Percentiles rank a stretch among this genome's conserved stretches.
Evolutionary conservation across 2,888 invertebrate genomes (phyloP).

Genomic region (Mechanitis mazaeus): DNA sequence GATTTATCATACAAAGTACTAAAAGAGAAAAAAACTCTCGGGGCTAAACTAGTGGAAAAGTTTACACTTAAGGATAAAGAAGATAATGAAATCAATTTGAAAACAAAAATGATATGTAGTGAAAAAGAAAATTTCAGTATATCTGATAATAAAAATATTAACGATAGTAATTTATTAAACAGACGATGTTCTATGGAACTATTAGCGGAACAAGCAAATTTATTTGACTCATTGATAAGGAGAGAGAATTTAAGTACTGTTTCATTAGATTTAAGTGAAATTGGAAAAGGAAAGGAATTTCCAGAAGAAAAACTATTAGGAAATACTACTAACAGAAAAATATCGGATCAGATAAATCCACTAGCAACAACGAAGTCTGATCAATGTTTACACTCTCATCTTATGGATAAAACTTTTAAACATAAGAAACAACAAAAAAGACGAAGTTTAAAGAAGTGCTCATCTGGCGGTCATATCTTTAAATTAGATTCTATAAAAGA

Average conservation of each 20-base stretch:
- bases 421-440: constrained; percentile 46
- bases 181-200: constrained; percentile 76
- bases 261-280: constrained; percentile 65
- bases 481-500: constrained; percentile 69
- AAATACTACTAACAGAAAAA: constrained; percentile 35
- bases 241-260: constrained; percentile 71
- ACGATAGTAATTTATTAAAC: constrained; percentile 35
- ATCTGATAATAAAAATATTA: constrained; percentile 8
- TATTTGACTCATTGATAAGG: constrained; percentile 72
- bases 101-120: constrained; percentile 23
- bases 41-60: constrained; percentile 86
- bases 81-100: constrained; percentile 29
- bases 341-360: constrained; percentile 38
- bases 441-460: constrained; percentile 63
- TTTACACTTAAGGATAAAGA: constrained; percentile 80
- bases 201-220: constrained; percentile 73
- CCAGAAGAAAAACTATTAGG: constrained; percentile 33
- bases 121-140: constrained; percentile 10
- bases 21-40: constrained; percentile 80
- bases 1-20: constrained; percentile 71
- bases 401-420: constrained; percentile 42
- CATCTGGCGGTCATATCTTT: constrained; percentile 61
- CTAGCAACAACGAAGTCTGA: constrained; percentile 68
- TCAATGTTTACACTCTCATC: constrained; percentile 58
- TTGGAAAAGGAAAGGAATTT: constrained; percentile 43